phyloP scores from a whole-genome alignment of 2,113 vertebrate genomes.

The Cyanocitta stelleri region DNA sequence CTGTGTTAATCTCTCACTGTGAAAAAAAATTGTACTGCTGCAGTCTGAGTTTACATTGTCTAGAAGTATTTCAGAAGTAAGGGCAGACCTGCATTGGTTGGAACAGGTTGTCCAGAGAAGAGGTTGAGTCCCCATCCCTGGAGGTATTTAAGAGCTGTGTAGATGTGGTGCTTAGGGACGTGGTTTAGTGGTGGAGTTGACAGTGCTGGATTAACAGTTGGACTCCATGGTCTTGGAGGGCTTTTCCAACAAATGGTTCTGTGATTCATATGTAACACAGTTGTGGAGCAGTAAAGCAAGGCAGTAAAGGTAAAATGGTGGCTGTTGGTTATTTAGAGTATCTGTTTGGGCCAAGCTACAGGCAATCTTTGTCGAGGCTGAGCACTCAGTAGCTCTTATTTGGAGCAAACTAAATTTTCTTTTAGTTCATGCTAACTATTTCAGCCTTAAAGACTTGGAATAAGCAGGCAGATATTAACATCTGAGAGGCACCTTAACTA shows the following conservation, averaged over 20 bases:
- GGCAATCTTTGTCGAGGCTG: neutral
- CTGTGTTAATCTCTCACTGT: neutral
- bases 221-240: neutral
- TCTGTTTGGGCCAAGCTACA: neutral
- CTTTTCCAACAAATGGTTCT: neutral
- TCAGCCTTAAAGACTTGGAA: neutral
- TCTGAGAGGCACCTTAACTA: neutral
- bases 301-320: neutral
- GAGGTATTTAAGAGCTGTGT: neutral
- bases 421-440: neutral
- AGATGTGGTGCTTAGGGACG: neutral
- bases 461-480: neutral
- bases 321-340: neutral
- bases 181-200: neutral
- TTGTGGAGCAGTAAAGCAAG: neutral
- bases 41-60: neutral
- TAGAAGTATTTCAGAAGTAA: neutral
- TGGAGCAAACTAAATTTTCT: neutral
- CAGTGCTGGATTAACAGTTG: neutral
- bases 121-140: neutral
- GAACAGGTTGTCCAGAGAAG: neutral
- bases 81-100: neutral
- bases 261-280: neutral
- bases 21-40: neutral
- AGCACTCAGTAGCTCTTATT: neutral